Conservation (phyloP, 2,888 invertebrate species). For the Nezara viridula region DNA sequence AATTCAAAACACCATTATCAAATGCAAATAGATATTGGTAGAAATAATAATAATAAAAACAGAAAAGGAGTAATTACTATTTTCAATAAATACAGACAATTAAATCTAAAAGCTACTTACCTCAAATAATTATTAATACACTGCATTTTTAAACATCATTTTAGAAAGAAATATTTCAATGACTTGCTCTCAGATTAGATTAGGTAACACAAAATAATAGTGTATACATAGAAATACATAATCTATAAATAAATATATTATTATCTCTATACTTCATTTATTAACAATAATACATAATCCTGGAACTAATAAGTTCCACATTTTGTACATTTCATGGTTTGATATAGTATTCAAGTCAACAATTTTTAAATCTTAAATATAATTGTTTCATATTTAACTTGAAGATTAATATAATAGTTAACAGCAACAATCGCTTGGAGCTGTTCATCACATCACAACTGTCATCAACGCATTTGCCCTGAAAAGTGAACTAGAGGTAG, state of each 20-base stretch:
- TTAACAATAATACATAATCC: background rate
- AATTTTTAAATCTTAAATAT: background rate
- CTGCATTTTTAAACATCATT: background rate
- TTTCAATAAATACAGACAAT: no score
- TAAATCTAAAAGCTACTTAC: background rate
- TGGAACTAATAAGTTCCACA: background rate
- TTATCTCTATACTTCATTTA: background rate
- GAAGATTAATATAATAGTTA: background rate
- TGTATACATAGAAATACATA: no score
- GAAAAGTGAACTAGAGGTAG: constrained; percentile 25
- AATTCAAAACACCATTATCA: no score
- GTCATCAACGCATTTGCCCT: background rate
- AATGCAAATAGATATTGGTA: no score
- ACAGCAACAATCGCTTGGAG: background rate
- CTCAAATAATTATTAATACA: background rate
- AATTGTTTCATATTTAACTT: background rate
- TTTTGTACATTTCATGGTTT: background rate
- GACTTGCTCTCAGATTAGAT: no score
- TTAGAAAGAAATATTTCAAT: background rate
- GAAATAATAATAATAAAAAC: no score
- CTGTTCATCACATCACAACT: constrained; percentile 6
- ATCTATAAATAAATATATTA: no score
- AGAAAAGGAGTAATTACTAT: no score
- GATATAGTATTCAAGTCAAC: background rate
- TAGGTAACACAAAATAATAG: no score